Evolutionary conservation across 2,113 vertebrate genomes (phyloP).

Genomic region (Solea senegalensis): DNA sequence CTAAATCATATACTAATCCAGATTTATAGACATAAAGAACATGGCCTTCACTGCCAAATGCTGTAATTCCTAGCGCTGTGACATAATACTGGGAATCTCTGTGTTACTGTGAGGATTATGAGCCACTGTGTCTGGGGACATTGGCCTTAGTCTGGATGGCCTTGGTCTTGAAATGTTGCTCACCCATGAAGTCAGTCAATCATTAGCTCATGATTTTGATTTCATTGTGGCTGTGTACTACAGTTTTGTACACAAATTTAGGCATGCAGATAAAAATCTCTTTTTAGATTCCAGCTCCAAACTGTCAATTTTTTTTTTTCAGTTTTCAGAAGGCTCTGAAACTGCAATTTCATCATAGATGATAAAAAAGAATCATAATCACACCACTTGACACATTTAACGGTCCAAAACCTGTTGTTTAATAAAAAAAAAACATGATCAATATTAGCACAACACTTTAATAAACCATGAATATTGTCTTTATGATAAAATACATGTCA

Average conservation of each 20-base stretch:
- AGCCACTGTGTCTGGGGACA: conserved; percentile 58
- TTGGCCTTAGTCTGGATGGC: conserved; percentile 49
- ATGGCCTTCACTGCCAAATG: too few relatives aligned
- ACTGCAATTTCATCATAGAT: too few relatives aligned
- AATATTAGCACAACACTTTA: neutral
- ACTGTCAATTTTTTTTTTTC: neutral
- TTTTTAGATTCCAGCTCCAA: neutral
- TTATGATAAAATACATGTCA: conserved; percentile 1
- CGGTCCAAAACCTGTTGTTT: conserved; percentile 12
- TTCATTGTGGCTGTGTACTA: neutral
- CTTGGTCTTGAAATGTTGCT: conserved; percentile 41
- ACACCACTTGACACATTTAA: neutral
- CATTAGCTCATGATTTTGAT: neutral
- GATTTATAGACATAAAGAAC: too few relatives aligned
- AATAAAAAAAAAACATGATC: neutral
- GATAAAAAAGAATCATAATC: neutral
- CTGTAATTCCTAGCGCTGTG: neutral
- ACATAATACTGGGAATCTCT: neutral
- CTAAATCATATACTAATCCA: too few relatives aligned
- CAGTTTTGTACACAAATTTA: too few relatives aligned
- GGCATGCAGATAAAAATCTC: neutral
- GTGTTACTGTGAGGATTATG: conserved; percentile 14
- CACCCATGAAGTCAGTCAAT: too few relatives aligned
- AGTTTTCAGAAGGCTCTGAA: neutral
- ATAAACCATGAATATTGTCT: neutral